Evolutionary conservation across 1,140 invertebrate genomes (phyloP).

Genomic region (Drosophila elegans): DNA sequence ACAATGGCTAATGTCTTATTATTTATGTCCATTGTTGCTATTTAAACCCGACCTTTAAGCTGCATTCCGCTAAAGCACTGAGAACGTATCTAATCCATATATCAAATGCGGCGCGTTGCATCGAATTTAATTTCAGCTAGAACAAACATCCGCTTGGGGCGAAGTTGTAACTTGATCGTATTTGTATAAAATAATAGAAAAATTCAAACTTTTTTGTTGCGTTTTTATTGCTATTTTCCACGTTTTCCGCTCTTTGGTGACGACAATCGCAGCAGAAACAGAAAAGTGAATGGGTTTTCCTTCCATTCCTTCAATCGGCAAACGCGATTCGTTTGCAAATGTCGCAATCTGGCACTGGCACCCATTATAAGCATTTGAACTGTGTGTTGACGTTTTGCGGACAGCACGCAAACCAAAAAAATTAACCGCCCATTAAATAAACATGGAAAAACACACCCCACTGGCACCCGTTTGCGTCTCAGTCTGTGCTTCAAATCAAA

Average conservation of each 20-base stretch:
- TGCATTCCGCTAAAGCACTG: conserved; percentile 22
- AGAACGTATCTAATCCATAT: conserved; percentile 27
- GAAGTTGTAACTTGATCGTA: conserved; percentile 24
- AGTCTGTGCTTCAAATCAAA: conserved; percentile 49
- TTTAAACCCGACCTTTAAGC: conserved; percentile 14
- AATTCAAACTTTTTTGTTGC: conserved; percentile 61
- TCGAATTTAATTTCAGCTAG: conserved; percentile 13
- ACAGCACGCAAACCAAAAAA: conserved; percentile 20
- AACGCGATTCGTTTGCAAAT: conserved; percentile 69
- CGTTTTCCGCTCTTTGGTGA: conserved; percentile 60
- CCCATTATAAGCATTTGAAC: conserved; percentile 49
- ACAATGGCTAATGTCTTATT: conserved; percentile 8
- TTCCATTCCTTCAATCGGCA: conserved; percentile 50
- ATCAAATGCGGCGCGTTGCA: conserved; percentile 9
- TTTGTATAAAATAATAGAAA: conserved; percentile 45
- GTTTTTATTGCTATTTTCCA: conserved; percentile 53
- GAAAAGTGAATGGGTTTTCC: conserved; percentile 75
- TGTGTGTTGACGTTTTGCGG: conserved; percentile 43
- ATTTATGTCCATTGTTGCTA: conserved; percentile 23
- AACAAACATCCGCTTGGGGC: conserved; percentile 43
- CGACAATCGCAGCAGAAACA: conserved; percentile 63
- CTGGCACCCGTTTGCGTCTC: not conserved
- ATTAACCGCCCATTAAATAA: conserved; percentile 64
- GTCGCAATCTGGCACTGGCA: conserved; percentile 71
- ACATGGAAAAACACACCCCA: conserved; percentile 33